phyloP scores from a whole-genome alignment of 2,888 invertebrate species.

The Leucophenga montana region DNA sequence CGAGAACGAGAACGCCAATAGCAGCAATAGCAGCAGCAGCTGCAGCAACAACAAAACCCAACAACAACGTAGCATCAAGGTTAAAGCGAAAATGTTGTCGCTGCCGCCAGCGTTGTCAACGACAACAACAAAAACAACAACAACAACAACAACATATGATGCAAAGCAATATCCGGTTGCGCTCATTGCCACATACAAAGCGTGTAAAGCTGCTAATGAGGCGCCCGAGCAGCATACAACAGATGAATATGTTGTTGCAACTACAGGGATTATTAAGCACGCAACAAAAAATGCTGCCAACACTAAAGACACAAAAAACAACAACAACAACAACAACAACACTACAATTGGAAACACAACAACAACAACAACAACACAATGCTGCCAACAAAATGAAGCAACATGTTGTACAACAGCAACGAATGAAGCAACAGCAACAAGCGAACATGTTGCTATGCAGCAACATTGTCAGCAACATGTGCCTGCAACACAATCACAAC shows the following conservation, averaged over 20 bases:
- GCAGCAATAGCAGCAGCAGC: not conserved
- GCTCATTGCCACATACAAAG: not conserved
- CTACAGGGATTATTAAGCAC: slow-evolving; percentile 47
- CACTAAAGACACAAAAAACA: slow-evolving; percentile 16
- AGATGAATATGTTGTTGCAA: slow-evolving; percentile 49
- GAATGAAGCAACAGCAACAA: not conserved
- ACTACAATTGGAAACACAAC: slow-evolving; percentile 18
- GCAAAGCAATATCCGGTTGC: slow-evolving; percentile 57
- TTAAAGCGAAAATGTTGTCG: slow-evolving; percentile 27
- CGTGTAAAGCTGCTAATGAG: slow-evolving; percentile 30
- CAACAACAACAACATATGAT: slow-evolving; percentile 21
- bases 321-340: slow-evolving; percentile 32
- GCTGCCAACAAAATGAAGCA: slow-evolving; percentile 27
- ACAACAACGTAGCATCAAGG: slow-evolving; percentile 13
- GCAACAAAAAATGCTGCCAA: slow-evolving; percentile 33
- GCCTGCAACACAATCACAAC: slow-evolving; percentile 60
- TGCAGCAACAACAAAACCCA: not conserved
- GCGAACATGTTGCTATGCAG: slow-evolving; percentile 22
- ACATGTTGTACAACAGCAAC: slow-evolving; percentile 16
- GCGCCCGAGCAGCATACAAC: slow-evolving; percentile 7
- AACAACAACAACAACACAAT: slow-evolving; percentile 36
- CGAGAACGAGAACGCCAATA: not conserved
- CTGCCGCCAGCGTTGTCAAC: slow-evolving; percentile 23
- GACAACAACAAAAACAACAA: not conserved
- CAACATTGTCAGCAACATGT: slow-evolving; percentile 23